A percentile compares a stretch with the other conserved stretches of the same genome.
Evolutionary conservation across 2,113 vertebrate genomes (phyloP).

Genomic region (Chiloscyllium plagiosum): DNA sequence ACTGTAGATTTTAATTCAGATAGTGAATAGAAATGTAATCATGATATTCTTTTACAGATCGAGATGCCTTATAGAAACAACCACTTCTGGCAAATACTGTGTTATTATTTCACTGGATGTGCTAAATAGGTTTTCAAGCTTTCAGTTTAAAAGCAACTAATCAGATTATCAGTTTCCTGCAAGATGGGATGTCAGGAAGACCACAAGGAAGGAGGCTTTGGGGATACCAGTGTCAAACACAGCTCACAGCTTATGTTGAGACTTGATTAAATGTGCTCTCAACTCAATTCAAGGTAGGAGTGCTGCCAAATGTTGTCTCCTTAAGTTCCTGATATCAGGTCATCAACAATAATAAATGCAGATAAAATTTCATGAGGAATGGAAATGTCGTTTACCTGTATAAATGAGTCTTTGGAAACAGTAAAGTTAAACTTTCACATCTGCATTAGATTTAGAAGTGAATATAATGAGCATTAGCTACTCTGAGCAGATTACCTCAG

Average conservation of each 20-base stretch:
- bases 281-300: background rate
- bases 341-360: background rate
- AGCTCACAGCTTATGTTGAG: background rate
- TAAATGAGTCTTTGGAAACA: background rate
- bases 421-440: background rate
- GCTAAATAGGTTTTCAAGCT: background rate
- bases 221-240: background rate
- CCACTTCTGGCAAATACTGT: background rate
- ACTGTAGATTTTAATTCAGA: background rate
- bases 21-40: background rate
- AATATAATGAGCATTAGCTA: background rate
- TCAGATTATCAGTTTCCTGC: background rate
- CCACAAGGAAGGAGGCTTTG: background rate
- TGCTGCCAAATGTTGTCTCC: background rate
- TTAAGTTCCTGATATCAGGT: background rate
- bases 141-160: background rate
- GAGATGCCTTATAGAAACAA: background rate
- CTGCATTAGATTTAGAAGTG: background rate
- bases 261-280: background rate
- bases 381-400: background rate
- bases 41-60: background rate
- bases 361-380: background rate
- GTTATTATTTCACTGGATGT: background rate
- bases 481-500: background rate
- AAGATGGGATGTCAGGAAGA: background rate